Base-by-base conservation (phyloP, 2,888 invertebrate genomes). In the Aphodius sticticus region DNA sequence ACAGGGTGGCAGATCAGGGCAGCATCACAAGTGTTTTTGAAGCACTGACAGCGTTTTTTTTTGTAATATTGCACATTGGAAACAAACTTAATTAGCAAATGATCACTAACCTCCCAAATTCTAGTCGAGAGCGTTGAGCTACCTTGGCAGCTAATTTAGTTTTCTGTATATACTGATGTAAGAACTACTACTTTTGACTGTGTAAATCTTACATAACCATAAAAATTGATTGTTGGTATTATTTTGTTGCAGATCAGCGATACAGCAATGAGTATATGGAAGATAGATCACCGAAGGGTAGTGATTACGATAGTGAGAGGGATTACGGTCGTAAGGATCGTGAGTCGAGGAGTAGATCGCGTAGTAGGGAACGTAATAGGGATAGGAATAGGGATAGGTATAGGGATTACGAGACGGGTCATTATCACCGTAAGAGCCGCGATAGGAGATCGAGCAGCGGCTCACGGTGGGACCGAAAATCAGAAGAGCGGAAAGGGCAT, bases 231-330 rank as follows among this genome's bases (percentile, higher is more conserved):
- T 26, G 26, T 26, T 26, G 26, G 7, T 7, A 53, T 53, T 53
- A 53, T 53, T 53, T 53, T 53, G 26, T 80, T 85, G 53, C 83
- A 87, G 87, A 86, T 84, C 83, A 84, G 78, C 84, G 83, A 76
- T 82, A 84, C 76, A 80, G 80, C 36, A 80, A 84, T 76, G 86
- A 87, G 36, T 85, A 86, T 78, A 79, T 81, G 26, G 87, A 87
- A 69, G 86, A 87, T 15, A 85, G 85, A 79, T 80, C 83, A 70
- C 84, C 84, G 76, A 84, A 83, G 78, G 87, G 87, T 36, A 88
- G 88, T 80, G 88, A 89, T 80, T 87, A 88, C 83, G 89, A 88
- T 69, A 89, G 88, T 84, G 89, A 89, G 80, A 84, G 87, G 69
- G 88, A 88, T 78, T 87, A 88, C 78, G 81, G 82, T 36, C 84